Base-by-base conservation (phyloP, 2,888 invertebrate genomes). In the Steromphala cineraria region DNA sequence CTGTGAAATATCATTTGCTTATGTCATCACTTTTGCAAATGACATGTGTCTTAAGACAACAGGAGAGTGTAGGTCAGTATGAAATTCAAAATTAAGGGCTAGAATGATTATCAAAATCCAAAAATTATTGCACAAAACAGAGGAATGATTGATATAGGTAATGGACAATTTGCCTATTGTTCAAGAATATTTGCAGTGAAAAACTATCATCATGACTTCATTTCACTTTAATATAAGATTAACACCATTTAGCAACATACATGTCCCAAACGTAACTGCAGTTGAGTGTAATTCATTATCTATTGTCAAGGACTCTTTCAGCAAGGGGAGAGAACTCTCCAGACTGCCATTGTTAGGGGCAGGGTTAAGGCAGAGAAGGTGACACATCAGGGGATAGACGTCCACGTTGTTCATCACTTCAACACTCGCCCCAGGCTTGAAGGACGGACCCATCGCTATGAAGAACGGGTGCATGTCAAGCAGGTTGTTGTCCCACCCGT, bases 381-480 rank as follows among this genome's bases (percentile, higher is more conserved):
- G 83, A 80, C 93, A 92, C 88, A 93, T 88, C 76, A 93, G 80
- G 8, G 92, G 90, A 82, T 93, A 93, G 7, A 93, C 83, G 81
- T 93, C 92, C 1, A 92, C 90, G 82, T 85, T 92, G 75, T 92
- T 81, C 76, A 93, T 92, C 8, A 85, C 86, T 4, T 89, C 84
- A 3, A 89, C 85, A 1, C 78, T 84, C 56, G 83, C 84, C 15
- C 88, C 87, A 36, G 81, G 78, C 84, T 91, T 92, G 83, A 93
- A 93, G 3, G 89, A 88, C 52, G 93, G 93, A 4, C 96, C 96
- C 84, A 94, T 94, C 0, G 96, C 96, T 89, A 96, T 95, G 91
- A 96, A 96, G 87, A 96, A 95, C 4, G 96, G 95, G 87, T 95
- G 95, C 96, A 96, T 96, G 74, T 94, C 93, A 62, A 90, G 83